These are phyloP conservation scores for Cheiracanthium punctorium DNA, from an alignment of 2,888 invertebrate species.

Conservation along the genomic window DNA sequence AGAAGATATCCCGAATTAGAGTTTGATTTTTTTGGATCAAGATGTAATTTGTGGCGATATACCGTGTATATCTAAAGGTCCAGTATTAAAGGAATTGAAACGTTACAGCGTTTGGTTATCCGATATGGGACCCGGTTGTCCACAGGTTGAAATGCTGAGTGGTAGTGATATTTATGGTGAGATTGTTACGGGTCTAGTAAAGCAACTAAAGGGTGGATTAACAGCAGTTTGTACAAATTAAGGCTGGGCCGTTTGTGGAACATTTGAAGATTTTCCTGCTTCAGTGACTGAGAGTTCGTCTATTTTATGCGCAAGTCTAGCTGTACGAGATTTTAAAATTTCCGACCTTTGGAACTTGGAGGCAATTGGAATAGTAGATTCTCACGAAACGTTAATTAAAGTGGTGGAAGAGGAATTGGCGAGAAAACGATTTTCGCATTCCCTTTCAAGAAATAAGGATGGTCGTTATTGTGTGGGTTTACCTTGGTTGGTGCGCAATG, in stretches of 20 bases:
- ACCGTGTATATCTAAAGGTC: not conserved
- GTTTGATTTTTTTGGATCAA: slow-evolving; percentile 15
- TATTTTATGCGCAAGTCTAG: not conserved
- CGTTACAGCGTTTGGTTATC: not conserved
- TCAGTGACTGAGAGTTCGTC: no score
- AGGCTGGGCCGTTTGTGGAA: slow-evolving; percentile 23
- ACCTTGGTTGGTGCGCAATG: not conserved
- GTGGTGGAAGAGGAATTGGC: not conserved
- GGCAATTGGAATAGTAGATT: not conserved
- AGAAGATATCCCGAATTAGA: not conserved
- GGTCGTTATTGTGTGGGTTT: no score
- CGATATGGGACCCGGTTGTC: not conserved
- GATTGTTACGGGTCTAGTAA: no score
- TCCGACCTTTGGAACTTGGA: no score
- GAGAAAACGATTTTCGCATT: not conserved
- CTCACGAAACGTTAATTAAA: not conserved
- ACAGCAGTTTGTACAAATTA: no score
- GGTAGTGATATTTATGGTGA: slow-evolving; percentile 18
- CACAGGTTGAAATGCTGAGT: slow-evolving; percentile 25
- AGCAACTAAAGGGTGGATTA: no score
- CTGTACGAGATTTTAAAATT: not conserved
- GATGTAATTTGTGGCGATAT: no score
- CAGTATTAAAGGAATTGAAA: slow-evolving; percentile 19
- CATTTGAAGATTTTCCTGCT: no score
- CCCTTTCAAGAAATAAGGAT: not conserved